A percentile compares a stretch with the other conserved stretches of the same genome.
Evolutionary conservation across 1,140 invertebrate species (phyloP).

Genomic region (Rhopalosiphum maidis): DNA sequence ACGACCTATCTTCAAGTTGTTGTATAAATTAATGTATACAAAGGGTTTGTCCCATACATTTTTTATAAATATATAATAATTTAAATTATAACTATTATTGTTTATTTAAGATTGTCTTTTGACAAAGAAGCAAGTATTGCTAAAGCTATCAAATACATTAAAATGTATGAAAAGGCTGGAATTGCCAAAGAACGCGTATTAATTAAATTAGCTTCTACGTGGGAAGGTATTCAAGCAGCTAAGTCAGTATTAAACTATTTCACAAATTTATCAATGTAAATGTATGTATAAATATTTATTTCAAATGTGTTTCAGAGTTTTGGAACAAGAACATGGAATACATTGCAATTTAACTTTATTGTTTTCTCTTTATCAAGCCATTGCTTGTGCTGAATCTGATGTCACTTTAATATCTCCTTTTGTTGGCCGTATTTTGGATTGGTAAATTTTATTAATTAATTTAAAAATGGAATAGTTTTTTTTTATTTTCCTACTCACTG

Average conservation of each 20-base stretch:
- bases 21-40: too few relatives aligned
- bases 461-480: background rate
- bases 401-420: slow-evolving; percentile 97
- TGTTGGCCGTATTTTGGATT: slow-evolving; percentile 91
- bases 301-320: slow-evolving; percentile 68
- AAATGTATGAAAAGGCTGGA: slow-evolving; percentile 88
- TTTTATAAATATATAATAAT: background rate
- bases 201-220: slow-evolving; percentile 97
- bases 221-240: slow-evolving; percentile 98
- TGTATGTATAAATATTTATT: background rate
- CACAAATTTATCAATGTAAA: background rate
- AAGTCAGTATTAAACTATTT: slow-evolving; percentile 68
- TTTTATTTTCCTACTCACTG: background rate
- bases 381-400: slow-evolving; percentile 96
- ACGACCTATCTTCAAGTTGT: too few relatives aligned
- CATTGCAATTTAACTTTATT: slow-evolving; percentile 98
- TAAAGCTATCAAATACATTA: slow-evolving; percentile 88
- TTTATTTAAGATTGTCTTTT: slow-evolving; percentile 83
- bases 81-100: background rate
- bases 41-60: too few relatives aligned
- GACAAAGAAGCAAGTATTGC: slow-evolving; percentile 88
- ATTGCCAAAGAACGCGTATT: slow-evolving; percentile 92
- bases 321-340: slow-evolving; percentile 91
- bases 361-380: slow-evolving; percentile 94
- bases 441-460: slow-evolving; percentile 69